Evolutionary conservation across 2,888 invertebrate genomes (phyloP), one percentile per base, ranked within the genome.

Genomic region (Trissolcus japonicus): DNA sequence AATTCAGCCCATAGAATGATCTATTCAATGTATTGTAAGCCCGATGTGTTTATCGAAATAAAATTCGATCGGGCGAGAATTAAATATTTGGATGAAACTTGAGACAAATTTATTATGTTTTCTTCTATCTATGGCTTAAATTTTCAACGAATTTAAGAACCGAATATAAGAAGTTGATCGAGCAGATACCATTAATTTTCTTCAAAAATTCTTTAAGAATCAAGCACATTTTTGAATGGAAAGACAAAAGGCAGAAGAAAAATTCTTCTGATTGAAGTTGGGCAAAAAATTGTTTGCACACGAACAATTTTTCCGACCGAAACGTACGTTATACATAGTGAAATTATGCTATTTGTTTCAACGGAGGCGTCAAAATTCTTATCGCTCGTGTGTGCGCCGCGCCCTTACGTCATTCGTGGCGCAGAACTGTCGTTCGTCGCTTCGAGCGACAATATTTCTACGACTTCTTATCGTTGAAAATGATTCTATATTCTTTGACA

Each of bases 311-410:
- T 35, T 9, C 35, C 9, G 11, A 35, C 35, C 35, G 11, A 35
- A 35, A 35, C 35, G 9, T 35, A 35, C 35, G 35, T 35, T 35
- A 35, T 35, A 35, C 35, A 35, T 35, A 7, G 6, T 35, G 35
- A 35, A 35, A 66, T 55, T 61, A 66, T 72, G 60, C 55, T 71
- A 72, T 71, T 63, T 72, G 76, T 74, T 82, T 83, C 80, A 85
- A 84, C 81, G 83, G 83, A 85, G 84, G 85, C 86, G 86, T 86
- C 83, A 76, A 83, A 83, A 84, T 86, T 85, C 84, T 86, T 86
- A 86, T 86, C 86, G 82, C 78, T 79, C 78, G 21, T 80, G 79
- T 51, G 17, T 51, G 19, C 51, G 19, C 79, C 57, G 68, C 63
- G 62, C 72, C 75, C 81, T 85, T 85, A 82, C 86, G 84, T 86